phyloP scores from a whole-genome alignment of 2,888 invertebrate species.

The Falcaria lacertinaria region DNA sequence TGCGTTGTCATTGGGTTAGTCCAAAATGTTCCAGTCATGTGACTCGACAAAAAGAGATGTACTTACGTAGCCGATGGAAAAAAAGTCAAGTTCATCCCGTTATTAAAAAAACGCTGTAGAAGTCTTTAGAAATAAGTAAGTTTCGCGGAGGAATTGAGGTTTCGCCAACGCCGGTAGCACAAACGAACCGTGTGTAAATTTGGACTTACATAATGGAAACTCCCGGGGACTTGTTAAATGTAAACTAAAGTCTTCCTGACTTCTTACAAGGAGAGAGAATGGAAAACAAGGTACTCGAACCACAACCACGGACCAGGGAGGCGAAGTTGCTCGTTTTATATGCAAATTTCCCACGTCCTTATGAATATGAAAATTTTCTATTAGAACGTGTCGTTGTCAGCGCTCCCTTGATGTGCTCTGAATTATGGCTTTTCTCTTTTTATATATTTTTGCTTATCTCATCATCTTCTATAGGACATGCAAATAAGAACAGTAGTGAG shows the following conservation, averaged over 20 bases:
- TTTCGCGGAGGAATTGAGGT: no score
- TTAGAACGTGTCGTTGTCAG: slow-evolving; percentile 77
- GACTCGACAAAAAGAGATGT: neutral
- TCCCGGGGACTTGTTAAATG: slow-evolving; percentile 33
- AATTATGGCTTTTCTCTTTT: slow-evolving; percentile 46
- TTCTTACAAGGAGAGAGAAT: slow-evolving; percentile 60
- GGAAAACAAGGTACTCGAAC: slow-evolving; percentile 61
- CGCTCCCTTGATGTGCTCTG: slow-evolving; percentile 61
- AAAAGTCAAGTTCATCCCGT: neutral
- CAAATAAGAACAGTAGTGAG: slow-evolving; percentile 41
- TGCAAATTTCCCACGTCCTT: slow-evolving; percentile 75
- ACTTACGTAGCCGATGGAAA: neutral
- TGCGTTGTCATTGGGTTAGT: slow-evolving; percentile 10
- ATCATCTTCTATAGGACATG: slow-evolving; percentile 43
- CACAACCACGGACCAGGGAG: slow-evolving; percentile 40
- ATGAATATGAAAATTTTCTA: slow-evolving; percentile 80
- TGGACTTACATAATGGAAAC: slow-evolving; percentile 21
- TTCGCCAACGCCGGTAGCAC: no score
- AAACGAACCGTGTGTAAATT: slow-evolving; percentile 28
- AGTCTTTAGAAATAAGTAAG: neutral
- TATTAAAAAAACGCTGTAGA: neutral
- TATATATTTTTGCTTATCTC: slow-evolving; percentile 46
- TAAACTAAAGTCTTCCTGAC: slow-evolving; percentile 43
- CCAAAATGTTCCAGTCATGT: slow-evolving; percentile 5
- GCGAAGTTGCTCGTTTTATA: slow-evolving; percentile 76